Evolutionary conservation across 1,140 invertebrate genomes (phyloP).

Genomic region (Cyclina sinensis): DNA sequence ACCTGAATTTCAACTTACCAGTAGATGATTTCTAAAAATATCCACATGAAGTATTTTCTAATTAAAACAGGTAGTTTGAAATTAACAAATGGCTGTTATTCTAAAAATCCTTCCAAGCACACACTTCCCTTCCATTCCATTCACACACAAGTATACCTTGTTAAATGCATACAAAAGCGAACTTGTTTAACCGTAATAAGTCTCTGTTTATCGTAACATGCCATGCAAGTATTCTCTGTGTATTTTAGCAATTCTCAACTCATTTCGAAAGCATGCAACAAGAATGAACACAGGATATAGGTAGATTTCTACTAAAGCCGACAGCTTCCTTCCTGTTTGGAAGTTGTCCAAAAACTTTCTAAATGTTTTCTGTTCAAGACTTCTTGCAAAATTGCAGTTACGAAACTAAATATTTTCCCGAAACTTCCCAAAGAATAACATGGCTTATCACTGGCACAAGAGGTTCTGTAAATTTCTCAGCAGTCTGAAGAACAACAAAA

Average conservation of each 20-base stretch:
- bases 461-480: not conserved
- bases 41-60: not conserved
- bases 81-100: constrained; percentile 1
- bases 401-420: not conserved
- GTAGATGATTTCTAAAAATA: too few species aligned
- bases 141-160: not conserved
- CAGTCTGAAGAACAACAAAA: too few species aligned
- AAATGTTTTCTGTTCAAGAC: not conserved
- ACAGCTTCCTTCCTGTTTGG: constrained; percentile 20
- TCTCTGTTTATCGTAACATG: constrained; percentile 31
- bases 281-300: not conserved
- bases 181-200: not conserved
- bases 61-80: constrained; percentile 5
- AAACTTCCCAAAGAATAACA: not conserved
- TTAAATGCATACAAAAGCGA: not conserved
- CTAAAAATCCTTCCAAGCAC: not conserved
- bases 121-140: not conserved
- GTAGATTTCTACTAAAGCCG: not conserved
- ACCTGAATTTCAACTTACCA: too few species aligned
- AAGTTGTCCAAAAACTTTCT: not conserved
- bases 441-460: not conserved
- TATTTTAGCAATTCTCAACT: constrained; percentile 49
- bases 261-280: constrained; percentile 28
- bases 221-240: constrained; percentile 25
- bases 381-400: not conserved